These are phyloP conservation scores for Antechinus flavipes DNA, from an alignment of 2,113 vertebrate genomes.

Conservation along the genomic window DNA sequence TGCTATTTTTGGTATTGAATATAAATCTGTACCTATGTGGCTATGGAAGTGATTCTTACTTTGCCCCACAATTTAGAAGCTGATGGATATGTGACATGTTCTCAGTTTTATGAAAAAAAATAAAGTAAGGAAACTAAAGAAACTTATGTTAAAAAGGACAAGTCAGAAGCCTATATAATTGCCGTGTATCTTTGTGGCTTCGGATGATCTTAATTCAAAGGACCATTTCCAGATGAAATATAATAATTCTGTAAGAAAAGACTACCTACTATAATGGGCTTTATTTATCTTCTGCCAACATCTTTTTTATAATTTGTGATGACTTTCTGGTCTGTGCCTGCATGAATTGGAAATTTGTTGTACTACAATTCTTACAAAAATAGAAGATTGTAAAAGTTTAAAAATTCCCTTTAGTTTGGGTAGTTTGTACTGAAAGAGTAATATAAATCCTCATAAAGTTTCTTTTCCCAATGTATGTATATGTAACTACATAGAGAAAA, in stretches of 20 bases:
- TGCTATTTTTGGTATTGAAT: slow-evolving; percentile 6
- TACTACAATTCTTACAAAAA: slow-evolving; percentile 31
- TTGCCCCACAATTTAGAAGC: neutral
- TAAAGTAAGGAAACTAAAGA: slow-evolving; percentile 59
- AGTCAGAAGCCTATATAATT: slow-evolving; percentile 52
- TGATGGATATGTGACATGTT: slow-evolving; percentile 5
- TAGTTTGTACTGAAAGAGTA: slow-evolving; percentile 48
- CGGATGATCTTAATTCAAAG: slow-evolving; percentile 54
- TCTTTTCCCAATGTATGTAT: slow-evolving; percentile 8
- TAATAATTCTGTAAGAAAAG: slow-evolving; percentile 33
- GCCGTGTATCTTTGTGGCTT: slow-evolving; percentile 59
- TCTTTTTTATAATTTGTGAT: slow-evolving; percentile 61
- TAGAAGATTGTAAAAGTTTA: slow-evolving; percentile 22
- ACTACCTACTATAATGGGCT: neutral
- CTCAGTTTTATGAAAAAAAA: slow-evolving; percentile 54
- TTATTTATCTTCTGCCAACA: slow-evolving; percentile 54
- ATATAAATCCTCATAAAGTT: slow-evolving; percentile 5
- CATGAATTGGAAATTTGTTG: slow-evolving; percentile 62
- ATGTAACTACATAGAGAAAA: too few relatives aligned
- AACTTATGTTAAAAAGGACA: slow-evolving; percentile 53
- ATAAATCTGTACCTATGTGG: neutral
- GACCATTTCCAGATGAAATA: slow-evolving; percentile 62
- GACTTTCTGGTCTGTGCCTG: slow-evolving; percentile 59
- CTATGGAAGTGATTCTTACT: neutral
- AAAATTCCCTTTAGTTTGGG: slow-evolving; percentile 41